Conservation (phyloP, 2,113 vertebrate species). For the Tragelaphus strepsiceros region DNA sequence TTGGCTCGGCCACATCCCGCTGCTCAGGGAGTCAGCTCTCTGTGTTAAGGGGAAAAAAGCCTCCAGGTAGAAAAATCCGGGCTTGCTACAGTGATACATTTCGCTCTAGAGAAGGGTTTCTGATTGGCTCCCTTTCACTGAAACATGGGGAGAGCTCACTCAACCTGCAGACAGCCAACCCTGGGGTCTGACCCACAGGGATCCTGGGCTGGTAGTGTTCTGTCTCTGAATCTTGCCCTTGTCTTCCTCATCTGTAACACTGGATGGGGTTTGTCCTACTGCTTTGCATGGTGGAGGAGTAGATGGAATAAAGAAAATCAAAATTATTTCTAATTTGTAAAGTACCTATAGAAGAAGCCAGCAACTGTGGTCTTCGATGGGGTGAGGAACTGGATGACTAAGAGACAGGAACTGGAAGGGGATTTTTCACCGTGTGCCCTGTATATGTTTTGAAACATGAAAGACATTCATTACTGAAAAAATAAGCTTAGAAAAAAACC, state of each 20-base stretch:
- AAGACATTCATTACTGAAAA: not conserved
- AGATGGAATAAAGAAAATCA: not conserved
- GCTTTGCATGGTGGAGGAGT: not conserved
- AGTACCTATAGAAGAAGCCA: not conserved
- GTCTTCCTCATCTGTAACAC: not conserved
- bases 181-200: not conserved
- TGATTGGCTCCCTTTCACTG: not conserved
- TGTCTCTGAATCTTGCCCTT: not conserved
- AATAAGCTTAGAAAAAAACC: not conserved
- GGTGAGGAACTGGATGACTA: not conserved
- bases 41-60: not conserved
- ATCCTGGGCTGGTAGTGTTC: too few relatives aligned
- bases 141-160: not conserved
- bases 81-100: not conserved
- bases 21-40: not conserved
- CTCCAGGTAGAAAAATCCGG: not conserved
- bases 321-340: not conserved
- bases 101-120: rapidly evolving
- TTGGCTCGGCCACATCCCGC: not conserved
- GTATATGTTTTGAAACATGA: not conserved
- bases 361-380: rapidly evolving
- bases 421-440: not conserved
- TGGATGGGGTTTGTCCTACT: not conserved
- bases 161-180: rapidly evolving
- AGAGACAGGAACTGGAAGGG: not conserved